These are phyloP conservation scores for Vanacampus margaritifer DNA, from an alignment of 2,113 vertebrate species.

Conservation along the genomic window DNA sequence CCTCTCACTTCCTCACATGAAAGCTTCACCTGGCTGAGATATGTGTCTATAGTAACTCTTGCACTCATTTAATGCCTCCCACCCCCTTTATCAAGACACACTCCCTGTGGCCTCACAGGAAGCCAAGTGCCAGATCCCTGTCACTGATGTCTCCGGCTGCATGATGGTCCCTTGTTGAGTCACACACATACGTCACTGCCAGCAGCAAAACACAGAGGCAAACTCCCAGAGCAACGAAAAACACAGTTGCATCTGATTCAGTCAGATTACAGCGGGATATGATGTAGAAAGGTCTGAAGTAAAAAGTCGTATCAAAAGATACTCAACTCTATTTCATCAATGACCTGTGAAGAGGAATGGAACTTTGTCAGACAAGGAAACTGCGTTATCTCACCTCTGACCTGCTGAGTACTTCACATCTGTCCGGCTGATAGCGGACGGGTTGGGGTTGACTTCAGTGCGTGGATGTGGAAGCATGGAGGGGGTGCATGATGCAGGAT, in stretches of 20 bases:
- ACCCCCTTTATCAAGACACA: background rate
- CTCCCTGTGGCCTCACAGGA: conserved; percentile 47
- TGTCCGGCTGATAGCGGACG: conserved; percentile 11
- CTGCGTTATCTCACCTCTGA: conserved; percentile 5
- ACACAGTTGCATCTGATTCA: conserved; percentile 28
- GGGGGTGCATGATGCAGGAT: conserved; percentile 63
- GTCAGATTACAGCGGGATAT: background rate
- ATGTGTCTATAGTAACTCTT: conserved; percentile 18
- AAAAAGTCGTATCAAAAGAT: background rate
- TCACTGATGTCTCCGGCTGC: conserved; percentile 52
- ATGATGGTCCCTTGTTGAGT: conserved; percentile 56
- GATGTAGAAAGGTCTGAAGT: conserved; percentile 9
- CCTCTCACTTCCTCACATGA: conserved; percentile 45
- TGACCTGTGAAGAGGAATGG: background rate
- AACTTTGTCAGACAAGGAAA: background rate
- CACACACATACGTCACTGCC: conserved; percentile 54
- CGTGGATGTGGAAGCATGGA: conserved; percentile 57
- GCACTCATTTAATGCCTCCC: background rate
- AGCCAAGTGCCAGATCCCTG: conserved; percentile 51
- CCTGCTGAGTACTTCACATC: background rate
- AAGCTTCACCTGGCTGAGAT: conserved; percentile 45
- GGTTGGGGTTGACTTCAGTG: conserved; percentile 27
- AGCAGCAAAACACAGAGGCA: conserved; percentile 29
- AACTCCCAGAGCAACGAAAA: conserved; percentile 35
- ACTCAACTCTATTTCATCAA: background rate